These are phyloP conservation scores for Drosophila lowei DNA, from an alignment of 1,140 invertebrate genomes.

Conservation along the genomic window DNA sequence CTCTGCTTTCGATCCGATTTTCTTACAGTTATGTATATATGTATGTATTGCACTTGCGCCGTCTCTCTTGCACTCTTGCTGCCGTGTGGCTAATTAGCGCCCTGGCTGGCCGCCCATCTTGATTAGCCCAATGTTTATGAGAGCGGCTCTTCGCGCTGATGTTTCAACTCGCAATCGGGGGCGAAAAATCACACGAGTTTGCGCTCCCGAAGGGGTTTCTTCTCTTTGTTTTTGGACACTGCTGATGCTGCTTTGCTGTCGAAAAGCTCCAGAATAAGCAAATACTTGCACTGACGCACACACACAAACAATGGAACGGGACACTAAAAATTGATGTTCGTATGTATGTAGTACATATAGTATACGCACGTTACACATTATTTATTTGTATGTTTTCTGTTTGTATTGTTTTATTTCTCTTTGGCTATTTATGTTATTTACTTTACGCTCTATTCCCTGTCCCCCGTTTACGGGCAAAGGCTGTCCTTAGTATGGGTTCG, in stretches of 20 bases:
- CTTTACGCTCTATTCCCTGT: background rate
- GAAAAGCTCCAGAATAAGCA: constrained; percentile 37
- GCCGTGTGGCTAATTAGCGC: constrained; percentile 55
- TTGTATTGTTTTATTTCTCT: constrained; percentile 7
- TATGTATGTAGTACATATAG: too few relatives aligned
- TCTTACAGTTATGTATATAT: constrained; percentile 43
- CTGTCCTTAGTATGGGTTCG: too few relatives aligned
- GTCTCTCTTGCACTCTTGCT: constrained; percentile 26
- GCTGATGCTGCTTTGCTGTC: constrained; percentile 51
- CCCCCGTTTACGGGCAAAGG: constrained; percentile 5
- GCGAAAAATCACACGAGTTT: constrained; percentile 52
- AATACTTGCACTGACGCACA: constrained; percentile 26
- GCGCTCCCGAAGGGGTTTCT: constrained; percentile 31
- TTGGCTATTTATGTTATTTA: constrained; percentile 4
- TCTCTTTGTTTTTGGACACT: constrained; percentile 45
- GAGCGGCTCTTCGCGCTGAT: constrained; percentile 30
- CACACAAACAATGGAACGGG: constrained; percentile 10
- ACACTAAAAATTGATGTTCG: too few relatives aligned
- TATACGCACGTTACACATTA: constrained; percentile 14
- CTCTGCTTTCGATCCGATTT: constrained; percentile 26
- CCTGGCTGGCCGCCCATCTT: constrained; percentile 28
- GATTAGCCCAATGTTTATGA: constrained; percentile 73
- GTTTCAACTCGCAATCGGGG: constrained; percentile 49
- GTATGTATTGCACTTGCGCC: constrained; percentile 20
- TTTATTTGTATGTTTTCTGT: constrained; percentile 36